Conservation (phyloP, 2,797 vertebrate genomes). For the Labroides dimidiatus region DNA sequence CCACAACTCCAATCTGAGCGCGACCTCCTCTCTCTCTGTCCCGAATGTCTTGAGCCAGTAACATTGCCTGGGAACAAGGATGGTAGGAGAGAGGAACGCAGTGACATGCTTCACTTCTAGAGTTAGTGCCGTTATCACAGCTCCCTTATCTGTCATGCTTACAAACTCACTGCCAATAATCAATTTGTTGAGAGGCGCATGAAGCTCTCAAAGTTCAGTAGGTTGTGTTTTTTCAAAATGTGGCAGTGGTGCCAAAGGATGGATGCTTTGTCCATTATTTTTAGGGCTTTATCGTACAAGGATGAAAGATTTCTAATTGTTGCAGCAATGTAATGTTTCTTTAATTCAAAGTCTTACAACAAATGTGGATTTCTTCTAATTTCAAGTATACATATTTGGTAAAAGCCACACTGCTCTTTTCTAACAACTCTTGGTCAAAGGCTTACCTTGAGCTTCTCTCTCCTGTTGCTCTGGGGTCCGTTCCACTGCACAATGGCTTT, state of each 20-base stretch:
- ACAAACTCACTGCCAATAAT: no score
- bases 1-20: slow-evolving; percentile 87
- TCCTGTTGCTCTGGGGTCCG: slow-evolving; percentile 89
- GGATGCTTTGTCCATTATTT: no score
- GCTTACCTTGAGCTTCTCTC: slow-evolving; percentile 89
- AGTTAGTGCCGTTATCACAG: no score
- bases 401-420: neutral
- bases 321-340: no score
- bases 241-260: no score
- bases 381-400: no score
- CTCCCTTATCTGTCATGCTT: neutral
- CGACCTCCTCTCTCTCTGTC: slow-evolving; percentile 90
- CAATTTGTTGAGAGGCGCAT: no score
- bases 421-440: neutral
- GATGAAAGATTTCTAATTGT: no score
- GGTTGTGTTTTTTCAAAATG: no score
- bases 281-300: no score
- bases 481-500: slow-evolving; percentile 95
- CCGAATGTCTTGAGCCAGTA: slow-evolving; percentile 90
- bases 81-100: neutral
- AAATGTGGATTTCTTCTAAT: neutral
- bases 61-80: slow-evolving; percentile 69
- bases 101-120: no score
- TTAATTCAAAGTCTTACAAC: neutral
- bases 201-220: no score